These are phyloP conservation scores for Pachycephus smyrnensis DNA, from an alignment of 2,888 invertebrate genomes.

Conservation along the genomic window DNA sequence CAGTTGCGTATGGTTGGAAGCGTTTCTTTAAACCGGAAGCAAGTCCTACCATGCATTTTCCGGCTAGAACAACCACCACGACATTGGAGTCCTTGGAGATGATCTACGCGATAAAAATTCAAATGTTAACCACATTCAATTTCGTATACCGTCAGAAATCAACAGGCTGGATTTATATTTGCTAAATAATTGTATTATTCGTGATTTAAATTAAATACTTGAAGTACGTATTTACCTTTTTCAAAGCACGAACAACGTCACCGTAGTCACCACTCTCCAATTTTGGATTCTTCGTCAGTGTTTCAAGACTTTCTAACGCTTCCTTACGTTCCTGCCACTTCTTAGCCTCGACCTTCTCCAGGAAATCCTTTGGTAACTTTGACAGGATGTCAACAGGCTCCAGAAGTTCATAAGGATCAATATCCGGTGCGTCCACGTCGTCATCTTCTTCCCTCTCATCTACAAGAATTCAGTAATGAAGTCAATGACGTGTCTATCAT, in stretches of 20 bases:
- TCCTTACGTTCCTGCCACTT: conserved; percentile 98
- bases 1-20: conserved; percentile 86
- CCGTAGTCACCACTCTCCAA: conserved; percentile 94
- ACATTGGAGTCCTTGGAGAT: conserved; percentile 96
- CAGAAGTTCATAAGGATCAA: conserved; percentile 92
- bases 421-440: conserved; percentile 69
- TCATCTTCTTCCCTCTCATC: conserved; percentile 74
- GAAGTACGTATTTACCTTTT: conserved; percentile 74
- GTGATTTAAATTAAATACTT: background rate
- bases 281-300: conserved; percentile 83
- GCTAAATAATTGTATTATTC: too few relatives aligned
- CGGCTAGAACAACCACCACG: conserved; percentile 88
- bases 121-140: conserved; percentile 12
- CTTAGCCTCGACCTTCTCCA: conserved; percentile 92
- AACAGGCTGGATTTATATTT: conserved; percentile 14
- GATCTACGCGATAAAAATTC: conserved; percentile 70
- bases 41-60: conserved; percentile 83
- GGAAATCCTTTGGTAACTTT: conserved; percentile 95
- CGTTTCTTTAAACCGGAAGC: conserved; percentile 89
- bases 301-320: conserved; percentile 85
- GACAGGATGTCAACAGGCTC: conserved; percentile 94
- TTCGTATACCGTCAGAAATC: conserved; percentile 10
- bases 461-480: conserved; percentile 21
- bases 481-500: background rate
- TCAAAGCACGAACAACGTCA: conserved; percentile 86